Evolutionary conservation across 2,888 invertebrate species (phyloP).

Genomic region (Tenthredo distinguenda): DNA sequence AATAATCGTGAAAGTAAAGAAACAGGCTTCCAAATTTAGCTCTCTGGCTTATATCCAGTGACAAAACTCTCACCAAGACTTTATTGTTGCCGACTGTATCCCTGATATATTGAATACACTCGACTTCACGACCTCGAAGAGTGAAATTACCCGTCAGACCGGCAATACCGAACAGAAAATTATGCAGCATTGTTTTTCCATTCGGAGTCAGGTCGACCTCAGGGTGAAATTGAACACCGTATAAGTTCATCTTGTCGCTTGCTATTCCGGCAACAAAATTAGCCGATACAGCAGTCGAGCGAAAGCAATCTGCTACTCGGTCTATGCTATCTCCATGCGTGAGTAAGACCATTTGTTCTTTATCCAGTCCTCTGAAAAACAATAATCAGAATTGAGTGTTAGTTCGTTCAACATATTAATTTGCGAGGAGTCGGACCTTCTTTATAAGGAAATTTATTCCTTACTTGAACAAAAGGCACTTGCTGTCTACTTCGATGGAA

Average conservation of each 20-base stretch:
- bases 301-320: slow-evolving; percentile 93
- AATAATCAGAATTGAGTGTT: slow-evolving; percentile 36
- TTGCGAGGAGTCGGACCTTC: too few relatives aligned
- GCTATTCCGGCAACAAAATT: slow-evolving; percentile 93
- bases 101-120: slow-evolving; percentile 95
- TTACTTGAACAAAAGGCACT: slow-evolving; percentile 96
- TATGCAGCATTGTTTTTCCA: slow-evolving; percentile 94
- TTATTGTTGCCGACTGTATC: slow-evolving; percentile 94
- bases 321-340: slow-evolving; percentile 99
- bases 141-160: slow-evolving; percentile 93
- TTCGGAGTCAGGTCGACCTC: slow-evolving; percentile 97
- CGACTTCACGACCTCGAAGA: slow-evolving; percentile 90
- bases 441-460: slow-evolving; percentile 67
- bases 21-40: slow-evolving; percentile 56
- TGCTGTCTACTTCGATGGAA: slow-evolving; percentile 91
- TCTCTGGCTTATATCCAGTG: slow-evolving; percentile 1
- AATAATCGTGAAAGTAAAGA: slow-evolving; percentile 57
- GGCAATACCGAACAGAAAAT: slow-evolving; percentile 96
- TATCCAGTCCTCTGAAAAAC: slow-evolving; percentile 88
- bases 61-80: slow-evolving; percentile 87
- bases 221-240: slow-evolving; percentile 99
- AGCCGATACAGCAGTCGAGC: slow-evolving; percentile 91
- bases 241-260: slow-evolving; percentile 93
- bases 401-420: neutral
- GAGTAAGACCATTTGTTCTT: slow-evolving; percentile 93